Evolutionary conservation across 2,888 invertebrate genomes (phyloP).

Genomic region (Drosophila stalkeri): DNA sequence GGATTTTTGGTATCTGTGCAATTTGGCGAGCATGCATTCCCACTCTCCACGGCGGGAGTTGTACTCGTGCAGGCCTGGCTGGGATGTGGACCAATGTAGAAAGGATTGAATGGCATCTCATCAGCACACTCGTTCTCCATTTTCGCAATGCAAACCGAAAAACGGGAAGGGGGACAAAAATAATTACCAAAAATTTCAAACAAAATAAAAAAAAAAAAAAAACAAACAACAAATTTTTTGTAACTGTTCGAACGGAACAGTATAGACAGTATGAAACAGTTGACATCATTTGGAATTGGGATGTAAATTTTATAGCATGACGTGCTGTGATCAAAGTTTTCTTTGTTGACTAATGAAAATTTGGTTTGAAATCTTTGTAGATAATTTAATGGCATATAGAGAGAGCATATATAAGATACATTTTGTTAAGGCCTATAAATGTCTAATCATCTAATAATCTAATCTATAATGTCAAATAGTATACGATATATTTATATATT

Average conservation of each 20-base stretch:
- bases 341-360: neutral
- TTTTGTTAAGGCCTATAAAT: too few species aligned
- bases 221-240: slow-evolving; percentile 12
- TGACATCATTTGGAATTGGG: neutral
- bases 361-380: too few species aligned
- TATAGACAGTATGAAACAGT: neutral
- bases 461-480: too few species aligned
- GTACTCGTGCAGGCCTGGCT: slow-evolving; percentile 32
- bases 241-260: neutral
- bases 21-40: slow-evolving; percentile 9
- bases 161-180: neutral
- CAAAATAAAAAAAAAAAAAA: neutral
- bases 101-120: slow-evolving; percentile 39
- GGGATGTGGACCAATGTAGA: slow-evolving; percentile 52
- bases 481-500: too few species aligned
- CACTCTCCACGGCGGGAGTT: neutral
- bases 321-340: neutral
- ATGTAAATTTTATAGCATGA: neutral
- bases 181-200: neutral
- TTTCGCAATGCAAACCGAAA: neutral
- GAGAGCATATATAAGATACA: too few species aligned
- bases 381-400: too few species aligned
- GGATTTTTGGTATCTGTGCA: neutral
- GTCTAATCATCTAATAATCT: too few species aligned
- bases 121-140: neutral